A percentile compares a stretch with the other conserved stretches of the same genome.
Conservation (phyloP, 2,113 vertebrate species). For the Brachionichthys hirsutus region DNA sequence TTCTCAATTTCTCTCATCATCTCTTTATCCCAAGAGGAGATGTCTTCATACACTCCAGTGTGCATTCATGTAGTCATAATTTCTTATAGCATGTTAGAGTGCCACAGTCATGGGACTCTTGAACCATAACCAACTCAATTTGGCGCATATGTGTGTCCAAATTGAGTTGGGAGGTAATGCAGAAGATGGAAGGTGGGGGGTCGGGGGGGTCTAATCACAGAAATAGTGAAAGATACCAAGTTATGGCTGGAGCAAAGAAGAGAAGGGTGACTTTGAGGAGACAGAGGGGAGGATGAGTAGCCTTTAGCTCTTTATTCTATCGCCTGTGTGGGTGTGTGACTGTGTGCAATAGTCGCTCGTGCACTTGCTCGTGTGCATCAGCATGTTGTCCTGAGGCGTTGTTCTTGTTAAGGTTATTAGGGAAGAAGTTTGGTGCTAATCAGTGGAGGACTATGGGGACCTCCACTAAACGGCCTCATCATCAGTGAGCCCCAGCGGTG, state of each 20-base stretch:
- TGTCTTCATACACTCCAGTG: conserved; percentile 7
- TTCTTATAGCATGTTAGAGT: conserved; percentile 49
- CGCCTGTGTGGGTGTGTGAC: conserved; percentile 34
- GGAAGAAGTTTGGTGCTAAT: conserved; percentile 86
- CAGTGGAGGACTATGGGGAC: conserved; percentile 87
- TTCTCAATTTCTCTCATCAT: conserved; percentile 44
- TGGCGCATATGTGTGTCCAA: conserved; percentile 26
- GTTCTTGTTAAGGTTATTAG: conserved; percentile 87
- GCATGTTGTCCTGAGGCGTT: conserved; percentile 74
- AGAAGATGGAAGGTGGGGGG: background rate
- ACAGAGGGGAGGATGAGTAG: conserved; percentile 54
- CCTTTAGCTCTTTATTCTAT: conserved; percentile 64
- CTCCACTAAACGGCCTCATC: conserved; percentile 88
- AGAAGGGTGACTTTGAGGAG: conserved; percentile 76
- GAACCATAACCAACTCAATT: conserved; percentile 71
- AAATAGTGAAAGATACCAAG: conserved; percentile 48
- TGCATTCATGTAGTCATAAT: conserved; percentile 52
- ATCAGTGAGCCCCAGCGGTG: conserved; percentile 87
- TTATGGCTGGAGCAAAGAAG: conserved; percentile 46
- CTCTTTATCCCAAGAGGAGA: conserved; percentile 32
- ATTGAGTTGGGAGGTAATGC: background rate
- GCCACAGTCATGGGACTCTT: conserved; percentile 49
- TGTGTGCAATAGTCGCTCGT: conserved; percentile 8
- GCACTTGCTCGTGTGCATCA: conserved; percentile 33
- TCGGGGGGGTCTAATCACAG: conserved; percentile 35